Evolutionary conservation across 1,140 invertebrate genomes (phyloP), one percentile per base, ranked within the genome.

Genomic region (Homalodisca vitripennis): DNA sequence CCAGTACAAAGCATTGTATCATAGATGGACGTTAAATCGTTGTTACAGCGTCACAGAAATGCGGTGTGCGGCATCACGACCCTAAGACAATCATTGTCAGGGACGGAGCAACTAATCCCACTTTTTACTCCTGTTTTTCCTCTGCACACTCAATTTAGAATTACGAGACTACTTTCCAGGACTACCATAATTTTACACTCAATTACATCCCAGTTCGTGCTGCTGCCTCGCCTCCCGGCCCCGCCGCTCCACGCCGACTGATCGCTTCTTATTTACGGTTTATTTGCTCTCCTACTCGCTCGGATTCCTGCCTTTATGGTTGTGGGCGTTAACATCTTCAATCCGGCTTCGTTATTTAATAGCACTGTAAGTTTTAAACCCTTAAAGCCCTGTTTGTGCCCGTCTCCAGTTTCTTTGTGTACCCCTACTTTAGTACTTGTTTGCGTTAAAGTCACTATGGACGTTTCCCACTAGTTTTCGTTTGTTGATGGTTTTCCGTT

Each of bases 161-260:
- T 69, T 69, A 69, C 34, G 13, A 46, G 34, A 47, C 68, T 51
- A 64, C 68, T 66, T 27, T 68, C 34, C 55, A 46, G 57, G 68
- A 46, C 68, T 69, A 64, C 68, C 57, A 69, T 69, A 69, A 69
- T 69, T 69, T 69, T 69, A 69, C 68, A 69, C 55, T 69, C 68
- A 69, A 69, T 69, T 69, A 69, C 30, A n/a, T 69, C 24, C 24
- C 0, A 29, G 24, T 60, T 29, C 47, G 53, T 57, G 57, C 29
- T 30, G 31, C 27, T 30, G 20, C 31, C 66, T 13, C 62, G 31
- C 32, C 68, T 69, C 20, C 55, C n/a, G 27, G 14, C n/a, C n/a
- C 48, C 22, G 48, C 34, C 34, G 34, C 48, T 51, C 48, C 22
- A 20, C 48, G 17, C 48, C 22, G n/a, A n/a, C n/a, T 22, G 3